These are phyloP conservation scores for Oreortyx pictus DNA, from an alignment of 2,797 vertebrate species.

Conservation along the genomic window DNA sequence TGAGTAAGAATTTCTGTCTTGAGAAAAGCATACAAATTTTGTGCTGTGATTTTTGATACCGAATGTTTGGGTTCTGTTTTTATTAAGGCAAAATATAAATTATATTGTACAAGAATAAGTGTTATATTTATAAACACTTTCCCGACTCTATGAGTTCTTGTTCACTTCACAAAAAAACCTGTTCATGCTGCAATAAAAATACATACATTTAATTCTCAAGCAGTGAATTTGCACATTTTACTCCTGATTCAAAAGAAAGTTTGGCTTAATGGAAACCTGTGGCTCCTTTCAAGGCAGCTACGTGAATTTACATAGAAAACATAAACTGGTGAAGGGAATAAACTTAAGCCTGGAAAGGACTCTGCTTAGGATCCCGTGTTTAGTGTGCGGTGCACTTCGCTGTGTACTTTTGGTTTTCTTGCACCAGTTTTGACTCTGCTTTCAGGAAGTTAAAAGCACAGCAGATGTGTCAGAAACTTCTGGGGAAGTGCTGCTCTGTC, in stretches of 20 bases:
- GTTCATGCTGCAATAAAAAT: constrained; percentile 52
- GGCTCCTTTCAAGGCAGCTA: constrained; percentile 63
- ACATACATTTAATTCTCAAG: constrained; percentile 29
- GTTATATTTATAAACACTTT: constrained; percentile 50
- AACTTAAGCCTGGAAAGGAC: constrained; percentile 19
- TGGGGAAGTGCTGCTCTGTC: neutral
- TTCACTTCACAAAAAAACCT: constrained; percentile 29
- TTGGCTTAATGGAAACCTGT: constrained; percentile 52
- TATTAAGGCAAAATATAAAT: constrained; percentile 39
- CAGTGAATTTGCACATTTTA: constrained; percentile 12
- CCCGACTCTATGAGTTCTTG: neutral
- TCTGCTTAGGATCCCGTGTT: neutral
- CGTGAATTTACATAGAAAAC: constrained; percentile 60
- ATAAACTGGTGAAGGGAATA: constrained; percentile 26
- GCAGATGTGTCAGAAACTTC: neutral
- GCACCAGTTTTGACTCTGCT: neutral
- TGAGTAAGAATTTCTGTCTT: constrained; percentile 37
- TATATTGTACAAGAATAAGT: constrained; percentile 20
- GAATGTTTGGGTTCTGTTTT: constrained; percentile 38
- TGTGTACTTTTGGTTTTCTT: neutral
- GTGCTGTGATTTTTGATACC: constrained; percentile 22
- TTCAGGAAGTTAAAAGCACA: neutral
- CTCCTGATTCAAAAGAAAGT: constrained; percentile 40
- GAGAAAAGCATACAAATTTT: constrained; percentile 28
- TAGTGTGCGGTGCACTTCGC: neutral